Evolutionary conservation across 2,113 vertebrate species (phyloP).

Genomic region (Scartelaos histophorus): DNA sequence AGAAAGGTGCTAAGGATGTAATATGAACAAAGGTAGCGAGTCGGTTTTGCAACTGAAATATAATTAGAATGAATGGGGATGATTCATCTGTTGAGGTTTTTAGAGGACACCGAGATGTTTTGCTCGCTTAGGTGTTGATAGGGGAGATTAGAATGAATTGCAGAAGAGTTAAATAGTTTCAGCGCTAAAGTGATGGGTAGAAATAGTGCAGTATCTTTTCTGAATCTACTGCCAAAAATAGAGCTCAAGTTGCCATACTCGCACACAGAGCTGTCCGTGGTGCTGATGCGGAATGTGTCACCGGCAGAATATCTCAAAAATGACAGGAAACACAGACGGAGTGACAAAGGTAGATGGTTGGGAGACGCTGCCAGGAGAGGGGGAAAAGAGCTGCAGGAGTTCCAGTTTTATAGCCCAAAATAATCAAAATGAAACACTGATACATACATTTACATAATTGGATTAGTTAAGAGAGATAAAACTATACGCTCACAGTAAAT

Average conservation of each 20-base stretch:
- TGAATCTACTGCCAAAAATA: background rate
- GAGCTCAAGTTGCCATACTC: background rate
- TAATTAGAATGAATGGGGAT: background rate
- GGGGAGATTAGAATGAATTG: background rate
- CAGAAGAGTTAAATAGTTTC: background rate
- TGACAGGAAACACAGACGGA: background rate
- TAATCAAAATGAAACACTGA: background rate
- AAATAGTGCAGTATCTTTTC: background rate
- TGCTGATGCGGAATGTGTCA: background rate
- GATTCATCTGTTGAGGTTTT: background rate
- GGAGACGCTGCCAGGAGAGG: background rate
- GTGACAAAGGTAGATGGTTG: background rate
- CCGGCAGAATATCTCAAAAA: background rate
- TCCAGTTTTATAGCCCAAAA: background rate
- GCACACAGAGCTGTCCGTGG: background rate
- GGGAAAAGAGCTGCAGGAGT: background rate
- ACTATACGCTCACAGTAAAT: background rate
- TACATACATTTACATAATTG: background rate
- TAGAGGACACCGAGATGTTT: background rate
- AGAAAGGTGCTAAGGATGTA: background rate
- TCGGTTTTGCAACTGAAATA: background rate
- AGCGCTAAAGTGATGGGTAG: background rate
- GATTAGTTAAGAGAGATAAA: background rate
- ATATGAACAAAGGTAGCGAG: background rate
- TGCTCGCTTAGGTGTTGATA: background rate